phyloP scores from a whole-genome alignment of 1,140 invertebrate species.

The Sesamia nonagrioides region DNA sequence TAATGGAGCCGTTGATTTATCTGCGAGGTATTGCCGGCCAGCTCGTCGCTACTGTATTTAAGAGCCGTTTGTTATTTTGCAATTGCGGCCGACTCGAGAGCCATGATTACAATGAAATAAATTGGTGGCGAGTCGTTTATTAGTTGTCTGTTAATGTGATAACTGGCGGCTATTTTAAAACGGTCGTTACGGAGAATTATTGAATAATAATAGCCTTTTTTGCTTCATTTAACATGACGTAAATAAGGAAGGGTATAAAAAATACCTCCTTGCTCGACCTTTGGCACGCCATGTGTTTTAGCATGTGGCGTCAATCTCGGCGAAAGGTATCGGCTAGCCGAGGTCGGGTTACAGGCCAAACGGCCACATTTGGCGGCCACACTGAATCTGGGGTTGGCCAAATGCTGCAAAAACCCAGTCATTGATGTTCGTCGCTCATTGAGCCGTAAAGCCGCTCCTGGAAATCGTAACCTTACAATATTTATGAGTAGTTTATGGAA shows the following conservation, averaged over 20 bases:
- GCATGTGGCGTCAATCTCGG: conserved; percentile 79
- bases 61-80: conserved; percentile 72
- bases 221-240: conserved; percentile 54
- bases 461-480: conserved; percentile 66
- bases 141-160: conserved; percentile 58
- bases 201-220: conserved; percentile 48
- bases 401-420: conserved; percentile 76
- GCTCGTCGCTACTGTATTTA: conserved; percentile 74
- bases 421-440: conserved; percentile 67
- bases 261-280: conserved; percentile 81
- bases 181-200: conserved; percentile 48
- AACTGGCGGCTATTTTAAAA: conserved; percentile 53
- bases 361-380: conserved; percentile 82
- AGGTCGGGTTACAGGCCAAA: conserved; percentile 73
- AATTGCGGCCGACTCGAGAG: conserved; percentile 60
- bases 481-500: conserved; percentile 52
- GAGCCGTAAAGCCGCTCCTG: conserved; percentile 67
- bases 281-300: conserved; percentile 72
- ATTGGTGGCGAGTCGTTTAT: conserved; percentile 66
- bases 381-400: conserved; percentile 68
- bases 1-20: conserved; percentile 80
- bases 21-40: conserved; percentile 59
- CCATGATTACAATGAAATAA: conserved; percentile 72
- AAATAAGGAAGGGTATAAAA: conserved; percentile 73
- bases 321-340: conserved; percentile 69